Evolutionary conservation across 2,888 invertebrate species (phyloP), one percentile per base, ranked within the genome.

Genomic region (Lissonota sp.): DNA sequence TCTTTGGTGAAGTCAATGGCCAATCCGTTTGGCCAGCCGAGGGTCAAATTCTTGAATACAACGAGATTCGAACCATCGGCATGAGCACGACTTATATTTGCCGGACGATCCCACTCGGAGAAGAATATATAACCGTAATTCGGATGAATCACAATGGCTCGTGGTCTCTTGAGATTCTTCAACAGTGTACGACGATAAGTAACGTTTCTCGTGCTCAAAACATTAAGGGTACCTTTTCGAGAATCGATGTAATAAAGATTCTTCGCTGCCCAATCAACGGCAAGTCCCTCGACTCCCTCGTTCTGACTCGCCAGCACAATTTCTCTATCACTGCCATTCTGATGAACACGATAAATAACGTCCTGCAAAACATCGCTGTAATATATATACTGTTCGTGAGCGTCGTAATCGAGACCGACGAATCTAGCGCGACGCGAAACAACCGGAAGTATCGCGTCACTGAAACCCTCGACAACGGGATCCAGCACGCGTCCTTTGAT

Each of bases 21-120:
- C 4, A 99, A 93, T 0, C 99, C 99, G 91, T 99, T 99, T 0
- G 99, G 99, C 99, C 99, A 99, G 3, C 99, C 99, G 0, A 99
- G 94, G 0, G 98, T 97, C 0, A 98, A 95, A 89, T 98, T 97
- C 85, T 96, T 96, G 90, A 99, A 99, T 0, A 98, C 97, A 3
- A 97, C 93, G 16, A 98, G 93, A 85, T 97, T 97, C 0, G 95
- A 96, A 1, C 99, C 99, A 89, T 99, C 99, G 0, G 97, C 95
- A 87, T 96, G 96, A 0, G 98, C 98, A 85, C 99, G 94, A 78
- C 98, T 98, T 83, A 99, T 99, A 91, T 99, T 99, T 0, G 99
- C 99, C 0, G 99, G 99, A 4, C 98, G 95, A 89, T 98, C 98
- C 97, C 99, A 98, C 91, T 99, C 99, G 0, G 98, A 97, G 94